These are phyloP conservation scores for Pangasius krempfi DNA, from an alignment of 2,797 vertebrate species.

Conservation along the genomic window DNA sequence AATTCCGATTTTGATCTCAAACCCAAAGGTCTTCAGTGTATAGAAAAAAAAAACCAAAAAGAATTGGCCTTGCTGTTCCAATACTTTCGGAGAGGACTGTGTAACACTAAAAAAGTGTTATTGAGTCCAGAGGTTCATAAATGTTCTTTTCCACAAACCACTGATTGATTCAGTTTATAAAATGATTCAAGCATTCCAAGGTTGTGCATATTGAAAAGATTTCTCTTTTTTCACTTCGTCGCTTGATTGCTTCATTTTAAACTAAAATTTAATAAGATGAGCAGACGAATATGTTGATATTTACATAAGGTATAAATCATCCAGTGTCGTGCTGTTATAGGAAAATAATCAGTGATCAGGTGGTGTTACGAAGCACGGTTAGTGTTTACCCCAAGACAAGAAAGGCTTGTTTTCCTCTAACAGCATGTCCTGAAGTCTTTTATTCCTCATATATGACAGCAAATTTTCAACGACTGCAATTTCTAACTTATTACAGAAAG, in stretches of 20 bases:
- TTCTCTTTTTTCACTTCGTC: too few relatives aligned
- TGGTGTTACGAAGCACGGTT: background rate
- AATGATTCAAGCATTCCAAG: background rate
- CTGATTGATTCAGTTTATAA: background rate
- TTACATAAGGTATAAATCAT: background rate
- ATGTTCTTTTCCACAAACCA: background rate
- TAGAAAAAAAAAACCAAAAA: too few relatives aligned
- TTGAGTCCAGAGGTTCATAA: background rate
- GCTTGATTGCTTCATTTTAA: background rate
- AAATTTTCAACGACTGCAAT: background rate
- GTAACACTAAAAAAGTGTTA: too few relatives aligned
- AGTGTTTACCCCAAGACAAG: background rate
- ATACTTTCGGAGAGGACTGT: too few relatives aligned
- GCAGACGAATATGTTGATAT: background rate
- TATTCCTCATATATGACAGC: background rate
- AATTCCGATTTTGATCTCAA: too few relatives aligned
- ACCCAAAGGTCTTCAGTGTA: too few relatives aligned
- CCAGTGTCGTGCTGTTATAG: background rate
- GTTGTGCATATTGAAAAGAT: too few relatives aligned
- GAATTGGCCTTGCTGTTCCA: too few relatives aligned
- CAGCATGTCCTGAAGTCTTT: background rate
- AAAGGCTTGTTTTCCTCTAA: background rate
- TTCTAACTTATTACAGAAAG: background rate
- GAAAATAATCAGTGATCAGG: background rate
- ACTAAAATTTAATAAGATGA: background rate